phyloP scores from a whole-genome alignment of 2,888 invertebrate genomes.

The Digitonthophagus gazella region DNA sequence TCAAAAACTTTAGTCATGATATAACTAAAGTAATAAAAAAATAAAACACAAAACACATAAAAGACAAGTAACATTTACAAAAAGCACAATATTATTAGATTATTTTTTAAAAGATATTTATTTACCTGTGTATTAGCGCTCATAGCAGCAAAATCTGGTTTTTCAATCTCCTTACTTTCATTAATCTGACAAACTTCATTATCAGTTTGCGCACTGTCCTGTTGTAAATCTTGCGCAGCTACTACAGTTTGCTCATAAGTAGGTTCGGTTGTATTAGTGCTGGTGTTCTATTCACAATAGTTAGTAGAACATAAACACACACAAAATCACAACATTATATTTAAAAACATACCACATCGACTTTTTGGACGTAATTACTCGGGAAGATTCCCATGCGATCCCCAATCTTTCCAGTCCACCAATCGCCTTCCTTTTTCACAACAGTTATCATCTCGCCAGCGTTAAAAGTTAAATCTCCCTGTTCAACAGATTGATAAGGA shows the following conservation, averaged over 20 bases:
- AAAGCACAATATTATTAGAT: not conserved
- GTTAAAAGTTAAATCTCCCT: conserved; percentile 88
- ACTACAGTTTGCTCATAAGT: conserved; percentile 28
- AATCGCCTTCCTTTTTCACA: conserved; percentile 88
- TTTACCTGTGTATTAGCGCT: conserved; percentile 47
- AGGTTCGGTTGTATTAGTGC: conserved; percentile 30
- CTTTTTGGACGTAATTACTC: conserved; percentile 89
- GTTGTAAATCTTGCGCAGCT: conserved; percentile 38
- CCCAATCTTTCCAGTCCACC: conserved; percentile 96
- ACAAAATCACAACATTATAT: not conserved
- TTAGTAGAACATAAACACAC: conserved; percentile 20
- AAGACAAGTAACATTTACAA: not conserved
- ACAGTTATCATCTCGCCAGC: conserved; percentile 86
- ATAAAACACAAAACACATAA: not conserved
- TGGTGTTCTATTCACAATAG: conserved; percentile 32
- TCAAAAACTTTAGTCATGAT: too few relatives aligned
- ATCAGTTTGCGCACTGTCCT: conserved; percentile 44
- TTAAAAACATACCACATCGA: conserved; percentile 50
- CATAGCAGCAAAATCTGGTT: conserved; percentile 46
- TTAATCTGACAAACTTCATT: conserved; percentile 53
- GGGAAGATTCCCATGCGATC: conserved; percentile 88
- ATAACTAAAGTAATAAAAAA: not conserved
- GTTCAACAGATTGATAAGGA: conserved; percentile 84
- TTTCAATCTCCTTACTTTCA: conserved; percentile 52
- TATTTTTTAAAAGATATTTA: not conserved